phyloP scores from a whole-genome alignment of 1,140 invertebrate genomes.

The Temnothorax curvispinosus region DNA sequence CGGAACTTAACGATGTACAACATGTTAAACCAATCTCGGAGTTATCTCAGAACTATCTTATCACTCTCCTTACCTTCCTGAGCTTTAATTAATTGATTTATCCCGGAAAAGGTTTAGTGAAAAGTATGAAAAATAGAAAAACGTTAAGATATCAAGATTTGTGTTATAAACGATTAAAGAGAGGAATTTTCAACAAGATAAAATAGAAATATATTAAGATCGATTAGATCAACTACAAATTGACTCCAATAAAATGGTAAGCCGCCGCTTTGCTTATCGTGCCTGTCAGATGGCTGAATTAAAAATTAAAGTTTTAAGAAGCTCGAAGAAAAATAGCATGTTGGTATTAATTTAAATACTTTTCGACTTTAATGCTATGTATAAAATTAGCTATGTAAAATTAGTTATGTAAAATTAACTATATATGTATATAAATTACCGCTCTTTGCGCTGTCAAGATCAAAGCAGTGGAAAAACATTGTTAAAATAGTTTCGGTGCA shows the following conservation, averaged over 20 bases:
- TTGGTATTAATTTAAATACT: not conserved
- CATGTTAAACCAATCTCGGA: not conserved
- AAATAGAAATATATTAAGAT: not conserved
- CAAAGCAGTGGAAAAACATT: not conserved
- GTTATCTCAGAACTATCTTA: not conserved
- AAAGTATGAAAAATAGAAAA: not conserved
- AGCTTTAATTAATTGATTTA: not conserved
- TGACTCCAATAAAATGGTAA: not conserved
- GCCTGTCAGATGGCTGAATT: not conserved
- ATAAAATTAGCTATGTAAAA: not conserved
- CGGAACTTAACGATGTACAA: not conserved
- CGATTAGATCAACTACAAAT: slow-evolving; percentile 15
- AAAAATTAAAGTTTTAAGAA: not conserved
- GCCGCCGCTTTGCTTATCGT: not conserved
- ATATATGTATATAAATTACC: not conserved
- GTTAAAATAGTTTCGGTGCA: not conserved
- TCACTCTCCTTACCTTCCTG: too few species aligned
- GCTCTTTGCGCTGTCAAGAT: too few species aligned
- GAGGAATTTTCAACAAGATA: not conserved
- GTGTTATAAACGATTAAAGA: slow-evolving; percentile 4
- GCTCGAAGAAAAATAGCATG: not conserved
- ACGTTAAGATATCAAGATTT: not conserved
- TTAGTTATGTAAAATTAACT: too few species aligned
- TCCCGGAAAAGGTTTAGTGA: not conserved
- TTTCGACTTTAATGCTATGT: not conserved